Evolutionary conservation across 2,113 vertebrate genomes (phyloP), one percentile per base, ranked within the genome.

Genomic region (Coreoperca whiteheadi): DNA sequence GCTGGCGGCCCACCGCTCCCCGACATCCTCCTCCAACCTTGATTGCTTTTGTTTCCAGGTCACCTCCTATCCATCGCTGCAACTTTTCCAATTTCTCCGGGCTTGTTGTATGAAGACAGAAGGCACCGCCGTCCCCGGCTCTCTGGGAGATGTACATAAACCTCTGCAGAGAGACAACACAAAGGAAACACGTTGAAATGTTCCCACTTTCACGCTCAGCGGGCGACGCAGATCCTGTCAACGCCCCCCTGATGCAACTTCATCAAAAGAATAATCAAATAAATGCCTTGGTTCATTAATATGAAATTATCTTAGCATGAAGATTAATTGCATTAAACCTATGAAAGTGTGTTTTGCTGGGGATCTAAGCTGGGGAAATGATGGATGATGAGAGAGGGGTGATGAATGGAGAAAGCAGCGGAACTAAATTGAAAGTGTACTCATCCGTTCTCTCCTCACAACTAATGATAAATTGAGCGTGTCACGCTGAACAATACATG

Each of bases 351-450:
- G 96, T 97, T 85, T 97, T 96, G 95, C 94, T 96, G 94, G 90
- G 95, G 96, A 96, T 96, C 95, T 95, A 43, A 43, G 87, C 30
- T 4, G 63, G 43, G 91, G 92, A 91, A 93, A 97, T 98, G 98
- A 98, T 98, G 97, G 97, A 98, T 98, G 97, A 96, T 96, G 97
- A 96, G 96, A 93, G 94, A 63, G 89, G 88, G 88, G 91, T 98
- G 97, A 99, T 98, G 97, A 97, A 98, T 98, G 97, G 96, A 98
- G 96, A 97, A 97, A 96, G 96, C 97, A 95, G 96, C 96, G 94
- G 96, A 97, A 98, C 97, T 98, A 98, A 99, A 99, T 99, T 98
- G 97, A 97, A 99, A 98, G 98, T 98, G 97, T 97, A 98, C 97
- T 98, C 98, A 98, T 98, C 97, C 97, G 95, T 98, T 98, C 96